Conservation (phyloP, 2,888 invertebrate genomes). For the Cantharis rustica region DNA sequence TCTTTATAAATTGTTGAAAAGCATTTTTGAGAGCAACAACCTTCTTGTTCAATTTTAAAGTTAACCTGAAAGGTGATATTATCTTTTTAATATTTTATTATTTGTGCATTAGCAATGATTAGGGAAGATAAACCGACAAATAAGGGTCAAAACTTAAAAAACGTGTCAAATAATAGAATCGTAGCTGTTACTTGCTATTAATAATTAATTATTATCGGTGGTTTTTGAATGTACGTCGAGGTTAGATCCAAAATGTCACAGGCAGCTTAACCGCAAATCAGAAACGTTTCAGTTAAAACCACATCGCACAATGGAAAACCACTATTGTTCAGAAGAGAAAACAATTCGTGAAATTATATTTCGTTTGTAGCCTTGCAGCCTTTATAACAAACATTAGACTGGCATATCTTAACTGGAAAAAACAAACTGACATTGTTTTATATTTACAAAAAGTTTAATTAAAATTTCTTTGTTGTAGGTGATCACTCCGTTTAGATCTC, state of each 20-base stretch:
- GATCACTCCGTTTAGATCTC: constrained; percentile 77
- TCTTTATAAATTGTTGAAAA: background rate
- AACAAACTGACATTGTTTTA: background rate
- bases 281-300: background rate
- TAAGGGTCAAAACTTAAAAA: background rate
- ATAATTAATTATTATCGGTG: background rate
- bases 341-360: background rate
- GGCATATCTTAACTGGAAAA: background rate
- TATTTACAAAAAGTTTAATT: background rate
- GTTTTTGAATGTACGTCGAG: background rate
- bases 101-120: background rate
- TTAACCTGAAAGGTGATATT: background rate
- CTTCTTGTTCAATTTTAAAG: background rate
- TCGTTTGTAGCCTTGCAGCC: background rate
- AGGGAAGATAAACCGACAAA: too few species aligned
- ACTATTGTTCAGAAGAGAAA: background rate
- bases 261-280: background rate
- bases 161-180: background rate
- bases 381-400: background rate
- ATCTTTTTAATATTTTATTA: background rate
- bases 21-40: background rate
- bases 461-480: constrained; percentile 57
- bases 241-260: background rate
- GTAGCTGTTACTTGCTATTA: background rate
- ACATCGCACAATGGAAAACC: background rate